Evolutionary conservation across 2,797 vertebrate genomes (phyloP), one percentile per base, ranked within the genome.

Genomic region (Alosa sapidissima): DNA sequence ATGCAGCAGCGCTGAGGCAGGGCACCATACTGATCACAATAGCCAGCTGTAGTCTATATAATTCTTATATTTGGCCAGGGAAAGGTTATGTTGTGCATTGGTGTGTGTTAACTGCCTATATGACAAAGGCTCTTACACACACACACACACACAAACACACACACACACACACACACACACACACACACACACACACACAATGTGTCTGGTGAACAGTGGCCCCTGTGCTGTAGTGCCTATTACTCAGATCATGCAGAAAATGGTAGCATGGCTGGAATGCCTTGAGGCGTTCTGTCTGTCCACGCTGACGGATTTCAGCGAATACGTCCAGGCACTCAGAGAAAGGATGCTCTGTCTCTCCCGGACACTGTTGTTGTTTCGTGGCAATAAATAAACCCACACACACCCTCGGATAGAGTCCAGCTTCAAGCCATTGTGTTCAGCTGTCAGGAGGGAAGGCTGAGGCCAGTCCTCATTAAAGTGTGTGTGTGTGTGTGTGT

Each of bases 201-300:
- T 51, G 9, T 72, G 65, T 68, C 9, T 68, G 62, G 24, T 33
- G 28, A 68, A 36, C 24, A 33, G 62, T 72, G 33, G 3, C 28
- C 28, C 28, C 28, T 14, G 33, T 72, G 65, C 65, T 36, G 24
- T 72, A 16, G 1, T 72, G 33, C 65, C 24, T 24, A 72, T 72
- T 41, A 72, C 68, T 72, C 68, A 72, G 33, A 41, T 72, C 33
- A 72, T 72, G 68, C 68, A 72, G 33, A 72, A 72, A 72, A 72
- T 72, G 68, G 68, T 10, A 72, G 68, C 11, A 41, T 36, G 68
- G 33, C 33, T 19, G 28, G 11, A 16, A 41, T 41, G 33, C 3
- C 33, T 36, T 16, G 10, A 16, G 65, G 65, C 65, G 14, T 10
- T 68, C 28, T 14, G 65, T 72, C 68, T 36, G 65, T 68, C 28